phyloP scores from a whole-genome alignment of 2,888 invertebrate species.

The Chrysina gloriosa region DNA sequence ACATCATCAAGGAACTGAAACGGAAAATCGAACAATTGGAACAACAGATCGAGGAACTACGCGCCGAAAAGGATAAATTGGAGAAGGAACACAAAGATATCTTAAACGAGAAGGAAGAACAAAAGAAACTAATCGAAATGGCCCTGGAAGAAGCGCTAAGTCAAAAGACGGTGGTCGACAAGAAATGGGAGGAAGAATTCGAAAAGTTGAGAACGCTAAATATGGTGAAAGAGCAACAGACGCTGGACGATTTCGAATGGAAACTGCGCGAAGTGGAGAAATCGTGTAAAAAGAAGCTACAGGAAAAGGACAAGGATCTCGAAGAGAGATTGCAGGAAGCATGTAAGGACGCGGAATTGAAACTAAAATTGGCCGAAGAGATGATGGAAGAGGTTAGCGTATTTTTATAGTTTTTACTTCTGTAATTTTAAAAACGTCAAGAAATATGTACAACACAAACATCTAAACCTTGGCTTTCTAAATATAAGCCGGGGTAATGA shows the following conservation, averaged over 20 bases:
- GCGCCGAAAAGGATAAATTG: conserved; percentile 66
- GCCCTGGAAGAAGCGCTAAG: conserved; percentile 72
- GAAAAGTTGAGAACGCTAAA: conserved; percentile 76
- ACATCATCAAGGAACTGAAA: conserved; percentile 65
- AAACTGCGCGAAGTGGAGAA: conserved; percentile 82
- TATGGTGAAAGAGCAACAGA: conserved; percentile 77
- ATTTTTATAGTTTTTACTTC: conserved; percentile 14
- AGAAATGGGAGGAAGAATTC: conserved; percentile 76
- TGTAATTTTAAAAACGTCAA: too few relatives aligned
- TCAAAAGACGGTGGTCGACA: conserved; percentile 70
- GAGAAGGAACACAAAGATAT: conserved; percentile 61
- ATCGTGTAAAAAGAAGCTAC: conserved; percentile 72
- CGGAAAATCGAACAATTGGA: conserved; percentile 67
- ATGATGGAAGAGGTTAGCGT: conserved; percentile 60
- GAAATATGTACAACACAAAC: too few relatives aligned
- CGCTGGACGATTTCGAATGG: conserved; percentile 87
- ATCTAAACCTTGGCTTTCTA: too few relatives aligned
- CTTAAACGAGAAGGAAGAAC: conserved; percentile 64
- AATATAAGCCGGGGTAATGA: too few relatives aligned
- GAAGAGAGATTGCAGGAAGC: conserved; percentile 67
- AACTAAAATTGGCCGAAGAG: conserved; percentile 61
- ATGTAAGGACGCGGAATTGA: conserved; percentile 60
- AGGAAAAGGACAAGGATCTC: conserved; percentile 72
- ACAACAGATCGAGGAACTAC: conserved; percentile 64
- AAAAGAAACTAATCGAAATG: conserved; percentile 68